These are phyloP conservation scores for Trachelus iudaicus DNA, from an alignment of 2,888 invertebrate species.

Conservation along the genomic window DNA sequence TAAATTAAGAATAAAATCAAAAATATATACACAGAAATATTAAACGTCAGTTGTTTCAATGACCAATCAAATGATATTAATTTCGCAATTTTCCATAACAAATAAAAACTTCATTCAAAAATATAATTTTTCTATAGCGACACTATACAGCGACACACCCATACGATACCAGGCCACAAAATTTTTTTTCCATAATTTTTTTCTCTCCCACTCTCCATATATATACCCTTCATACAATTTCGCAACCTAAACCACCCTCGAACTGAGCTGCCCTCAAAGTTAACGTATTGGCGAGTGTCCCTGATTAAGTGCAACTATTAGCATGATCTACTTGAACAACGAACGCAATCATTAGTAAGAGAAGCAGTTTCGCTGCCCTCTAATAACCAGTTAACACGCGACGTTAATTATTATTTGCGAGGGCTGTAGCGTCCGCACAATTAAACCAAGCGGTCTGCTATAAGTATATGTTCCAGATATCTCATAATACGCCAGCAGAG, in stretches of 20 bases:
- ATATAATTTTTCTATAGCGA: too few relatives aligned
- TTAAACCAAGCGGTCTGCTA: not conserved
- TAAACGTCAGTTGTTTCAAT: too few relatives aligned
- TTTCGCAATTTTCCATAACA: too few relatives aligned
- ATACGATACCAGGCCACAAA: too few relatives aligned
- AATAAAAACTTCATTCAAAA: too few relatives aligned
- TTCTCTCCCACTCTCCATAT: not conserved
- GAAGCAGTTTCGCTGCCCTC: constrained; percentile 42
- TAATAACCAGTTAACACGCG: constrained; percentile 48
- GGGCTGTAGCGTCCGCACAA: not conserved
- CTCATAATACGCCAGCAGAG: not conserved
- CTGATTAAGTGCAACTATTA: constrained; percentile 46
- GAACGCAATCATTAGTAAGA: constrained; percentile 50
- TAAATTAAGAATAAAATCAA: not conserved
- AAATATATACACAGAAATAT: too few relatives aligned
- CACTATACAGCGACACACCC: too few relatives aligned
- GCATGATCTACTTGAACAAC: constrained; percentile 40
- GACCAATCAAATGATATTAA: too few relatives aligned
- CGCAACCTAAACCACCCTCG: not conserved
- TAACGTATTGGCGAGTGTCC: constrained; percentile 29
- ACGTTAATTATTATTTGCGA: constrained; percentile 51
- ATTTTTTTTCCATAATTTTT: not conserved
- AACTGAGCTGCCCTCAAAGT: not conserved
- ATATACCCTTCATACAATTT: not conserved
- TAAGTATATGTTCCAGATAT: not conserved